Evolutionary conservation across 2,113 vertebrate species (phyloP).

Genomic region (Leiothrix lutea): DNA sequence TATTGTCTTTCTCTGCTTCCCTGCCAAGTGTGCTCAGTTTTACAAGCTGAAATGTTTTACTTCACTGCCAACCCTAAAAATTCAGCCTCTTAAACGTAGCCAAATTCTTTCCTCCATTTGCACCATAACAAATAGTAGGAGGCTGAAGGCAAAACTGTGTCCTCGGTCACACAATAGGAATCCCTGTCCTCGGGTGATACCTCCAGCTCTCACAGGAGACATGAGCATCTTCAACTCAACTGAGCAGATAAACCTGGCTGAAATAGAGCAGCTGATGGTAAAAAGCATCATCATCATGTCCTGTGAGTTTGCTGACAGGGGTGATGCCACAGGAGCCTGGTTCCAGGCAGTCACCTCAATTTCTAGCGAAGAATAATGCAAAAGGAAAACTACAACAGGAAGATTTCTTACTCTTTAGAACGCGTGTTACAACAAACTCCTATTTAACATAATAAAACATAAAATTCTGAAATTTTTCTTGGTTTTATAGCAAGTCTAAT

Average conservation of each 20-base stretch:
- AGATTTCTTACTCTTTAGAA: background rate
- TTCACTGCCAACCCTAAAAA: slow-evolving; percentile 27
- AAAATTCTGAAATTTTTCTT: background rate
- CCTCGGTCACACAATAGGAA: background rate
- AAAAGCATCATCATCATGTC: background rate
- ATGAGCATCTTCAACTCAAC: background rate
- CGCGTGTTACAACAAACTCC: fast-evolving
- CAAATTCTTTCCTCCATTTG: background rate
- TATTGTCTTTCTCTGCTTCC: slow-evolving; percentile 25
- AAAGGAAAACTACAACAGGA: background rate
- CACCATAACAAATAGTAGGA: background rate
- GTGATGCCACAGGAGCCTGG: background rate
- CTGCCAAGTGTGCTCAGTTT: slow-evolving; percentile 26
- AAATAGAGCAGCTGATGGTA: background rate
- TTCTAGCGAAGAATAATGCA: background rate
- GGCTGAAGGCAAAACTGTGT: background rate
- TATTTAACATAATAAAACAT: background rate
- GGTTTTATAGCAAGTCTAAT: background rate
- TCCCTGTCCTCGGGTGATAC: background rate
- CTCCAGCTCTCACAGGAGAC: background rate
- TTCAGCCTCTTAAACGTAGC: background rate
- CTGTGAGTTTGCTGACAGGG: background rate
- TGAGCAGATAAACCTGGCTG: background rate
- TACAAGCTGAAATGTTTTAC: slow-evolving; percentile 45
- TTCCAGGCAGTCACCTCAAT: background rate